phyloP scores from a whole-genome alignment of 1,140 invertebrate species.

The Zaprionus vittiger region DNA sequence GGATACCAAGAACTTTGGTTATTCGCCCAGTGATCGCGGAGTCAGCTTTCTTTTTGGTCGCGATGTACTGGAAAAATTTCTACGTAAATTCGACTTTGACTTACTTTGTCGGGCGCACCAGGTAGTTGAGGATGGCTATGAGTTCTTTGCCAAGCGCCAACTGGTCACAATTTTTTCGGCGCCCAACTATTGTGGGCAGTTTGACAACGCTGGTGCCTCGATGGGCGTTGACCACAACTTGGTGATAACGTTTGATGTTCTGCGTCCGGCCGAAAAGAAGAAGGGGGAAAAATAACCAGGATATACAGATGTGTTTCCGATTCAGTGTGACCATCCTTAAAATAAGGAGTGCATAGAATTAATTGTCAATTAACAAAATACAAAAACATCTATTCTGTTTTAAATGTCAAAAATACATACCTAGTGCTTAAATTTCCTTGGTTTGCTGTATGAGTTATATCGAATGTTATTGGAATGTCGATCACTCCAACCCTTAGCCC shows the following conservation, averaged over 20 bases:
- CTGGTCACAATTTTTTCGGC: slow-evolving; percentile 97
- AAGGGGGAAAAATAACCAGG: not conserved
- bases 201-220: slow-evolving; percentile 98
- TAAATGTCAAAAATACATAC: not conserved
- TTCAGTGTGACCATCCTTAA: not conserved
- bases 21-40: slow-evolving; percentile 97
- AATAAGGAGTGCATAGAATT: not conserved
- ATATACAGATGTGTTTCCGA: not conserved
- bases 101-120: slow-evolving; percentile 98
- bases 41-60: slow-evolving; percentile 97
- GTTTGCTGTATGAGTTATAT: slow-evolving; percentile 12
- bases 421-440: slow-evolving; percentile 30
- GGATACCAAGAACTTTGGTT: slow-evolving; percentile 93
- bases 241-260: slow-evolving; percentile 94
- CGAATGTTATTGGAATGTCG: not conserved
- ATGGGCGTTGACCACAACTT: slow-evolving; percentile 99
- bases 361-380: slow-evolving; percentile 24
- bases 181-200: slow-evolving; percentile 90
- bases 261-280: not conserved
- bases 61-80: slow-evolving; percentile 95
- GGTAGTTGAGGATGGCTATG: slow-evolving; percentile 98
- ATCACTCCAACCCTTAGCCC: not conserved
- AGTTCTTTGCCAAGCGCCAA: slow-evolving; percentile 98
- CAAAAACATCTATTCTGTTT: not conserved
- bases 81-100: slow-evolving; percentile 96